Percentiles rank a stretch among this genome's conserved stretches.
phyloP scores from a whole-genome alignment of 1,140 invertebrate genomes.

The Trachymyrmex septentrionalis region DNA sequence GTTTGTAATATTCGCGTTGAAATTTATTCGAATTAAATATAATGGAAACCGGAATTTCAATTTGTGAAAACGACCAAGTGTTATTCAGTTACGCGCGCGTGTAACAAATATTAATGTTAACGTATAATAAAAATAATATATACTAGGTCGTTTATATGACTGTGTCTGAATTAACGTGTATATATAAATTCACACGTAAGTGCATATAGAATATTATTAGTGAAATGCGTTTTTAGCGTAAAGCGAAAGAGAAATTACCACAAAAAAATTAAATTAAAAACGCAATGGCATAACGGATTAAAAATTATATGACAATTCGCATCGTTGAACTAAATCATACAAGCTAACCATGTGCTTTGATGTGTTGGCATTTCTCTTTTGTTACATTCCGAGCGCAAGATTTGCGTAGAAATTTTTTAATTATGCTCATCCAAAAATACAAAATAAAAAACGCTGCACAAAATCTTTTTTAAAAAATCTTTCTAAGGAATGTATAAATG shows the following conservation, averaged over 20 bases:
- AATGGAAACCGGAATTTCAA: conserved; percentile 17
- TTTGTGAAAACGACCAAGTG: not conserved
- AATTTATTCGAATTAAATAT: conserved; percentile 32
- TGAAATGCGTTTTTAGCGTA: conserved; percentile 2
- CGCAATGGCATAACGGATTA: not conserved
- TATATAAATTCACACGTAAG: not conserved
- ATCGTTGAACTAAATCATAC: conserved; percentile 9
- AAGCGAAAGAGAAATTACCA: not conserved
- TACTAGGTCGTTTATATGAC: not conserved
- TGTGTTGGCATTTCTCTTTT: not conserved
- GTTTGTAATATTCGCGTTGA: not conserved
- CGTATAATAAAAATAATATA: conserved; percentile 33
- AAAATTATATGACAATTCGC: not conserved
- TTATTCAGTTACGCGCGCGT: not conserved
- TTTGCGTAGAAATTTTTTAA: not conserved
- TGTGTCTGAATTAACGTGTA: not conserved
- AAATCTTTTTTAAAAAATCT: not conserved
- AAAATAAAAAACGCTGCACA: not conserved
- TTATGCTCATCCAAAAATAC: not conserved
- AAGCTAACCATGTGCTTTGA: not conserved
- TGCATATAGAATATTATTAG: conserved; percentile 34
- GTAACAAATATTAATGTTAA: not conserved
- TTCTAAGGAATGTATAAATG: not conserved
- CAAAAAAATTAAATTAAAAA: conserved; percentile 1
- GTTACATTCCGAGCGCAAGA: not conserved